Conservation (phyloP, 1,140 invertebrate genomes). For the Pseudomyrmex sp. region DNA sequence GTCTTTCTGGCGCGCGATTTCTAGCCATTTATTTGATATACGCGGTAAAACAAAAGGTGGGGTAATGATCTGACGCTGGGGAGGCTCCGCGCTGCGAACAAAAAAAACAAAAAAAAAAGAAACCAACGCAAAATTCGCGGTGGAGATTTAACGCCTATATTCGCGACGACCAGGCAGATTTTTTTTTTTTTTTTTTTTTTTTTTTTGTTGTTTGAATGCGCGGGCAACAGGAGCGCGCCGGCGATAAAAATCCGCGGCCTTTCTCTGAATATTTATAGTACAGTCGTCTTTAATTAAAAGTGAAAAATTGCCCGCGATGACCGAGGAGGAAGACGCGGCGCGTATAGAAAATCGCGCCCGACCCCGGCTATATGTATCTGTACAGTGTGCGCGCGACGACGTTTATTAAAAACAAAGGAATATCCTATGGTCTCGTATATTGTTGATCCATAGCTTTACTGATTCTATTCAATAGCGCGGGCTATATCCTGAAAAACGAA, state of each 20-base stretch:
- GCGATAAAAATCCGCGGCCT: conserved; percentile 13
- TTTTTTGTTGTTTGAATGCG: neutral
- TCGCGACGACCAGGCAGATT: neutral
- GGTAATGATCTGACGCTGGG: conserved; percentile 43
- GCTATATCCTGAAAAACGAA: neutral
- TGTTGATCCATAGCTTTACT: conserved; percentile 1
- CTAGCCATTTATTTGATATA: conserved; percentile 43
- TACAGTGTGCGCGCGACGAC: conserved; percentile 6
- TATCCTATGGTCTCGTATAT: neutral
- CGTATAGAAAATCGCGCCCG: neutral
- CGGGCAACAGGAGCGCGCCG: no score
- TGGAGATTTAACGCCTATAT: conserved; percentile 38
- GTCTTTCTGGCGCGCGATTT: conserved; percentile 29
- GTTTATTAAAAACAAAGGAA: conserved; percentile 45
- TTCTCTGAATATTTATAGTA: conserved; percentile 42
- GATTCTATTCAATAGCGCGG: conserved; percentile 15
- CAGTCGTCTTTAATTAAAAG: conserved; percentile 56
- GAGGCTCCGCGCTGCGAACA: conserved; percentile 22
- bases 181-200: conserved; percentile 3
- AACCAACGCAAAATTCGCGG: neutral
- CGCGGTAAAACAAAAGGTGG: conserved; percentile 34
- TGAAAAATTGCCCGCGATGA: conserved; percentile 21
- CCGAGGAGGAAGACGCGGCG: neutral
- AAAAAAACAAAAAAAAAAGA: neutral
- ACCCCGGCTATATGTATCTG: neutral